A percentile compares a stretch with the other conserved stretches of the same genome.
Conservation (phyloP, 2,797 vertebrate species). For the Centroberyx gerrardi region DNA sequence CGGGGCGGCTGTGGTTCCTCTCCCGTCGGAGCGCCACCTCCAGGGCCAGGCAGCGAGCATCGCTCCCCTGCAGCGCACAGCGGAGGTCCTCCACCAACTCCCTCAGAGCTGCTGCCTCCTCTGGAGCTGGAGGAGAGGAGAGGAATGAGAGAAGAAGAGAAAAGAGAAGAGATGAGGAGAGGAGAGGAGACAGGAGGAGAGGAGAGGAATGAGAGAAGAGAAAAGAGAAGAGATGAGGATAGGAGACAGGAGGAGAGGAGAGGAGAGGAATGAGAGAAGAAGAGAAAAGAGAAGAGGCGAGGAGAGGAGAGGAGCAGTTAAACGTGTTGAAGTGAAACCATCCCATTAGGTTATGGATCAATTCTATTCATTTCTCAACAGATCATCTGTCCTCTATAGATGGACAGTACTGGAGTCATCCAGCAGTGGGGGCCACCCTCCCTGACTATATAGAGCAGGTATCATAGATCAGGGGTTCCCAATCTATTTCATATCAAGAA, state of each 20-base stretch:
- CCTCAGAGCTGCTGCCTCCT: conserved; percentile 81
- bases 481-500: too few species aligned
- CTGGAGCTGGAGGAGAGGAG: conserved; percentile 27
- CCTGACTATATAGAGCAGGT: too few species aligned
- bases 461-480: too few species aligned
- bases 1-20: conserved; percentile 8
- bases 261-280: neutral
- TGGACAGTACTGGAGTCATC: too few species aligned
- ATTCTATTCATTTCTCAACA: too few species aligned
- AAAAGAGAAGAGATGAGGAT: neutral
- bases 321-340: conserved; percentile 5
- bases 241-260: neutral
- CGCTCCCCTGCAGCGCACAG: conserved; percentile 85
- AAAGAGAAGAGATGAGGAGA: neutral
- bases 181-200: neutral
- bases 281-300: neutral
- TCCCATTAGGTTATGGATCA: neutral
- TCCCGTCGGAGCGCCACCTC: conserved; percentile 81
- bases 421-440: too few species aligned
- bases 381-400: too few species aligned
- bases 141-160: neutral
- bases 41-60: conserved; percentile 86
- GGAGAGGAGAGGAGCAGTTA: neutral
- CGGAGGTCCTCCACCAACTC: conserved; percentile 89
- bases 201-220: conserved; percentile 2